Base-by-base conservation (phyloP, 1,140 invertebrate genomes). In the Drosophila sulfurigaster region DNA sequence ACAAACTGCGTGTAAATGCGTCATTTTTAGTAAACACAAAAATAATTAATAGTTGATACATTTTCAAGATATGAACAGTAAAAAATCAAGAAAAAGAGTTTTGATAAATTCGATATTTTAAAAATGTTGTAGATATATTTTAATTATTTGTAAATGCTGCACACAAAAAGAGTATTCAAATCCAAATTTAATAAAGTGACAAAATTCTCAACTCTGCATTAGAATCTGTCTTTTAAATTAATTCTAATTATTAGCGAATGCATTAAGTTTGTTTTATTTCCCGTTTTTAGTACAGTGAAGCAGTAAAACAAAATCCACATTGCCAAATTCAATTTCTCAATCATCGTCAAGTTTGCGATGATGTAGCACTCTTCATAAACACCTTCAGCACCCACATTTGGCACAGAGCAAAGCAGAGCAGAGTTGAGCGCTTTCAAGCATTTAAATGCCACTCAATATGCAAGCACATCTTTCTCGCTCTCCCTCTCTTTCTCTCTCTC, bases 371-470 rank as follows among this genome's bases (percentile, higher is more conserved):
- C 82, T 86, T 77, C 82, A 86, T 86, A 86, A 86, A 88, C 82
- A 86, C 82, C 83, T 87, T 68, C 79, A 78, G 77, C 32, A 65
- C 74, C 68, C 78, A 66, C 65, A 68, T 38, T 72, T 46, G 10
- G 28, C 20, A 25, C 20, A 25, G 20, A 48, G 25, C 2, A 41
- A 8, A 32, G 35, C 35, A 38, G 35, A 7, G 35, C 2, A 15
- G 41, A 66, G 76, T 68, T 45, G 66, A 71, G 68, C 32, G 35
- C 70, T 88, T 89, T 86, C 69, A 81, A 88, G 83, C 81, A 89
- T 88, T 88, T 88, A 90, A 88, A 89, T 89, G 85, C 81, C 83
- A 89, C 85, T 88, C 85, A 88, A 89, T 88, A 89, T 88, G 83
- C 83, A 88, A 79, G 75, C 81, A 66, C 74, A 90, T 79, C 82